phyloP scores from a whole-genome alignment of 2,113 vertebrate genomes.

The mouse (Mus musculus) region GRCm39 chr2:132653001-132653500 shows the following conservation, averaged over 20 bases:
- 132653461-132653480: background rate
- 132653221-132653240: background rate
- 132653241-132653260: background rate
- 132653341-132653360: background rate
- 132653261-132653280: background rate
- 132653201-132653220: background rate
- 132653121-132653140: too few species aligned
- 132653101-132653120: background rate
- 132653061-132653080: background rate
- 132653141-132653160: too few species aligned
- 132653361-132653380: background rate
- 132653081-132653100: background rate
- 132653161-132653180: background rate
- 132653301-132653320: background rate
- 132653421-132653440: background rate
- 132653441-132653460: background rate
- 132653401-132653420: background rate
- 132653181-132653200: background rate
- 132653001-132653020: constrained; percentile 96
- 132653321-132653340: background rate
- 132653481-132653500: background rate
- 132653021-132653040: constrained; percentile 79
- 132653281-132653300: background rate
- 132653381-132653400: background rate
- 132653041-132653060: background rate